Percentiles rank a stretch among this genome's conserved stretches.
Evolutionary conservation across 2,113 vertebrate genomes (phyloP).

Genomic region (Pteropus alecto): DNA sequence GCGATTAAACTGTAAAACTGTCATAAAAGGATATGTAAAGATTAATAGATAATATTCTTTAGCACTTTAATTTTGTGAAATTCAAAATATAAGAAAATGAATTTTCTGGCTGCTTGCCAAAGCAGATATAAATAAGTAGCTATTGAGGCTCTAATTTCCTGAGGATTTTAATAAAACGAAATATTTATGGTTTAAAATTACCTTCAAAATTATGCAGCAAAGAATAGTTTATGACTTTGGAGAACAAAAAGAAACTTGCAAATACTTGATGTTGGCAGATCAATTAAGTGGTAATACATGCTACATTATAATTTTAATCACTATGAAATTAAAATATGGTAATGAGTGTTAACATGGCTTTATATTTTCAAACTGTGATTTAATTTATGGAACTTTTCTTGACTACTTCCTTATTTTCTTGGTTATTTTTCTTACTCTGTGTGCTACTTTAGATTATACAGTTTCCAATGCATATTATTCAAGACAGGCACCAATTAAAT

Average conservation of each 20-base stretch:
- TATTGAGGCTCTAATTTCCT: slow-evolving; percentile 59
- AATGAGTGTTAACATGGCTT: slow-evolving; percentile 65
- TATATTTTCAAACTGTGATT: slow-evolving; percentile 67
- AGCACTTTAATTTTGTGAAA: slow-evolving; percentile 64
- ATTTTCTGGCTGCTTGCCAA: slow-evolving; percentile 45
- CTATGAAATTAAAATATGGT: slow-evolving; percentile 75
- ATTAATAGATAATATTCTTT: slow-evolving; percentile 59
- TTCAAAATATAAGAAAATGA: slow-evolving; percentile 57
- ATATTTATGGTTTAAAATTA: slow-evolving; percentile 68
- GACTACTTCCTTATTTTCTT: slow-evolving; percentile 63
- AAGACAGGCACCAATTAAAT: slow-evolving; percentile 59
- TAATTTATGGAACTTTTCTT: slow-evolving; percentile 68
- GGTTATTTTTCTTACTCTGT: slow-evolving; percentile 53
- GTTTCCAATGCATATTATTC: slow-evolving; percentile 43
- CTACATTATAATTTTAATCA: slow-evolving; percentile 70
- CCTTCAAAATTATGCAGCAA: slow-evolving; percentile 41
- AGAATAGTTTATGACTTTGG: slow-evolving; percentile 64
- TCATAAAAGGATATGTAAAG: slow-evolving; percentile 7
- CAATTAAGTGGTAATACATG: slow-evolving; percentile 62
- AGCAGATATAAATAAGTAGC: slow-evolving; percentile 52
- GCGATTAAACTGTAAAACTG: slow-evolving; percentile 42
- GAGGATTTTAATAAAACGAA: slow-evolving; percentile 61
- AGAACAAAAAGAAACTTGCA: slow-evolving; percentile 68
- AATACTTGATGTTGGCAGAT: slow-evolving; percentile 70
- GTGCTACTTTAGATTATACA: slow-evolving; percentile 26